Base-by-base conservation (phyloP, 1,140 invertebrate species). In the Hycleus cichorii region DNA sequence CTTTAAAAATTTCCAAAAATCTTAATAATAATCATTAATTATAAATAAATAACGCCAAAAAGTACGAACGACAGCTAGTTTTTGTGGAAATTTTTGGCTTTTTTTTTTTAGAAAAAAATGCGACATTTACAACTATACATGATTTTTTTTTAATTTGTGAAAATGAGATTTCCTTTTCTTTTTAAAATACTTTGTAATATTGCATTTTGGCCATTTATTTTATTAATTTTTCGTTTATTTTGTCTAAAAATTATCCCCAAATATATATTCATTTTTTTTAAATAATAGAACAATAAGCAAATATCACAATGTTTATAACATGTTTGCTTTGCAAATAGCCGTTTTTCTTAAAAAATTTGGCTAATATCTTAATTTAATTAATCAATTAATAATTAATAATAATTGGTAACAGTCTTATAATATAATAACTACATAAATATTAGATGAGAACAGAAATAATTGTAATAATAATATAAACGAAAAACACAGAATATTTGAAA, bases 321-420 rank as follows among this genome's bases (percentile, higher is more conserved):
- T 70, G 66, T 32, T 69, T 65, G 60, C 60, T 65, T 67, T 60
- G 55, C 52, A 61, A 61, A 50, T 60, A 63, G 53, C 58, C 58
- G 56, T 59, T 58, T 61, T 60, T 61, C 55, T 32, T 32, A 53
- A 49, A 59, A 56, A 51, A 57, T 57, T 62, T 58, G 57, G 61
- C 62, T 68, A 66, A 65, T 64, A 64, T 65, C 64, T 59, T 65
- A 64, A 18, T 18, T 18, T 18, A 18, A 18, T 18, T 18, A 18
- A 18, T 18, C 18, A 18, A 32, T 32, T 32, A 32, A 32, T 32
- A 32, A 32, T 32, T 32, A 32, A 32, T 65, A 65, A 67, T 67
- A 70, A 69, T 63, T 70, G 71, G 71, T 75, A 75, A 75, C 72
- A 75, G 73, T 75, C 72, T 74, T 74, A 64, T 69, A 32, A 32